Conservation (phyloP, 2,888 invertebrate species). For the Lymantria dispar region DNA sequence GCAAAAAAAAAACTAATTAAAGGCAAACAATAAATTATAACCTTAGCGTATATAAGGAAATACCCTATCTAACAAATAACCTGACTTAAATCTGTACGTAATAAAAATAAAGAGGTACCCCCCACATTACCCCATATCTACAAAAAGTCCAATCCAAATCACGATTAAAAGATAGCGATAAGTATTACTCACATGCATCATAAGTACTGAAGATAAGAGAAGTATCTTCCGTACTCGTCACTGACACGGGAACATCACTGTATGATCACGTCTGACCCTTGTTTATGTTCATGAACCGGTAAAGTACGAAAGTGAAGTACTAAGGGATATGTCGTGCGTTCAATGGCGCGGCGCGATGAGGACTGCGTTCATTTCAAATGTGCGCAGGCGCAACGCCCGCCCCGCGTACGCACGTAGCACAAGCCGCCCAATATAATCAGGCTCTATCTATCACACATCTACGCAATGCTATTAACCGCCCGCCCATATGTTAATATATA, state of each 20-base stretch:
- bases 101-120: too few species aligned
- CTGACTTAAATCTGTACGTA: too few species aligned
- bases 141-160: too few species aligned
- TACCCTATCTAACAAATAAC: too few species aligned
- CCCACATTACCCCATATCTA: too few species aligned
- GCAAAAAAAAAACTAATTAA: too few species aligned
- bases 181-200: slow-evolving; percentile 73
- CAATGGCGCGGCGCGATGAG: slow-evolving; percentile 44
- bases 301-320: slow-evolving; percentile 3
- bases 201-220: slow-evolving; percentile 48
- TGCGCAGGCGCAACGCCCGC: slow-evolving; percentile 13
- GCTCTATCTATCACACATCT: neutral
- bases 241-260: slow-evolving; percentile 66
- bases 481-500: slow-evolving; percentile 13
- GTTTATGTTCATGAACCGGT: slow-evolving; percentile 47
- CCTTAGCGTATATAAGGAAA: too few species aligned
- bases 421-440: slow-evolving; percentile 15
- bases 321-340: slow-evolving; percentile 43
- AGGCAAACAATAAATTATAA: too few species aligned
- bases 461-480: slow-evolving; percentile 7
- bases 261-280: slow-evolving; percentile 54
- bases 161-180: neutral
- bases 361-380: slow-evolving; percentile 34
- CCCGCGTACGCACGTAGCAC: slow-evolving; percentile 14
- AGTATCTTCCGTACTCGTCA: slow-evolving; percentile 40